A percentile compares a stretch with the other conserved stretches of the same genome.
phyloP scores from a whole-genome alignment of 2,888 invertebrate species.

The Spisula solida region DNA sequence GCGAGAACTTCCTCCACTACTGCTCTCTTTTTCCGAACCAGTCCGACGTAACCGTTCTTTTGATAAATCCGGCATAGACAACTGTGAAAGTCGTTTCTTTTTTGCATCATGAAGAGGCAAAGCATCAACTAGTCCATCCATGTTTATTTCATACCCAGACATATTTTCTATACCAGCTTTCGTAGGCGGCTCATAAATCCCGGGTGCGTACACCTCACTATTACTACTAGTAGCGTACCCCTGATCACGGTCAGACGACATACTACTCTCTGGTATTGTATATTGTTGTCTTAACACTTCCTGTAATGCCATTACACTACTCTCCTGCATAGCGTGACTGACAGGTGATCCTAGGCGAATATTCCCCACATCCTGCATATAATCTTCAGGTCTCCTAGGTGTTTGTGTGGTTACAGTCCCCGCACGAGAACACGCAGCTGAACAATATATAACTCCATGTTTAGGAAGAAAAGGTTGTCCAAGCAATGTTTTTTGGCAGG shows the following conservation, averaged over 20 bases:
- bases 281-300: slow-evolving; percentile 83
- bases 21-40: slow-evolving; percentile 74
- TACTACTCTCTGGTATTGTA: slow-evolving; percentile 81
- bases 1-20: slow-evolving; percentile 68
- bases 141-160: slow-evolving; percentile 78
- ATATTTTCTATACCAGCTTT: slow-evolving; percentile 64
- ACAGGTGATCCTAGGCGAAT: slow-evolving; percentile 82
- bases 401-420: slow-evolving; percentile 83
- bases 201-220: slow-evolving; percentile 83
- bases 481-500: slow-evolving; percentile 92
- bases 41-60: slow-evolving; percentile 73
- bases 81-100: slow-evolving; percentile 84
- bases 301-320: slow-evolving; percentile 79
- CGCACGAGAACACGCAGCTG: slow-evolving; percentile 94
- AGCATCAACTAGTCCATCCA: slow-evolving; percentile 81
- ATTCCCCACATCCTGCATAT: slow-evolving; percentile 81
- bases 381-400: slow-evolving; percentile 82
- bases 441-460: slow-evolving; percentile 97
- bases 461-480: slow-evolving; percentile 97
- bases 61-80: slow-evolving; percentile 87
- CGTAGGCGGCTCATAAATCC: slow-evolving; percentile 77
- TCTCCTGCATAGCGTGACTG: slow-evolving; percentile 82
- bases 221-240: slow-evolving; percentile 85
- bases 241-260: slow-evolving; percentile 83
- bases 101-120: slow-evolving; percentile 80